Evolutionary conservation across 2,888 invertebrate species (phyloP).

Genomic region (Petrolisthes cinctipes): DNA sequence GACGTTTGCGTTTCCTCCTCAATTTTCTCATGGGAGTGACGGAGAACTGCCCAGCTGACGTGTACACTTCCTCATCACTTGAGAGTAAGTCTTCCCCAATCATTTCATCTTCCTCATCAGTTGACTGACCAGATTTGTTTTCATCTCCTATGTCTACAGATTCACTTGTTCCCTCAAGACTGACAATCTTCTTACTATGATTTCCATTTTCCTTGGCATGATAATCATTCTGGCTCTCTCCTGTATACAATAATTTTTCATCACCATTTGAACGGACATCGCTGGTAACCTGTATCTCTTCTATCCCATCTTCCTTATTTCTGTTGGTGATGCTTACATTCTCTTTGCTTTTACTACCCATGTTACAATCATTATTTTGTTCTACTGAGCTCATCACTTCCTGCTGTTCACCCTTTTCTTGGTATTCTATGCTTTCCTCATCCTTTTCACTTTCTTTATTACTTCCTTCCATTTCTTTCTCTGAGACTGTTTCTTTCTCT

Average conservation of each 20-base stretch:
- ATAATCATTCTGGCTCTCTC: neutral
- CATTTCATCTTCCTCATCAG: conserved; percentile 27
- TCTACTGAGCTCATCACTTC: neutral
- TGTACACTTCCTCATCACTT: conserved; percentile 37
- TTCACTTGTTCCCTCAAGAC: neutral
- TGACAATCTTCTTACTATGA: neutral
- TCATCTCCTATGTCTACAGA: neutral
- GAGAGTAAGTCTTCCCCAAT: conserved; percentile 42
- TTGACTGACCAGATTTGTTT: neutral
- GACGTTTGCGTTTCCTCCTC: conserved; percentile 44
- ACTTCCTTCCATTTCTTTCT: neutral
- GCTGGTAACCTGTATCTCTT: neutral
- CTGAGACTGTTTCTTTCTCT: neutral
- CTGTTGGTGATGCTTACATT: neutral
- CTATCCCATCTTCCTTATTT: neutral
- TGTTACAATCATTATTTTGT: neutral
- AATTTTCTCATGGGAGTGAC: conserved; percentile 29
- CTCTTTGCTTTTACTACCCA: neutral
- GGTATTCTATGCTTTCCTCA: neutral
- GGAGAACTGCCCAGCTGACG: conserved; percentile 24
- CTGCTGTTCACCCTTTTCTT: neutral
- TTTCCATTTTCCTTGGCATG: neutral
- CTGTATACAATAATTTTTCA: neutral
- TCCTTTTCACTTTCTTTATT: neutral
- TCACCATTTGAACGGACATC: neutral